Evolutionary conservation across 2,797 vertebrate species (phyloP), one percentile per base, ranked within the genome.

Genomic region (Avahi laniger): DNA sequence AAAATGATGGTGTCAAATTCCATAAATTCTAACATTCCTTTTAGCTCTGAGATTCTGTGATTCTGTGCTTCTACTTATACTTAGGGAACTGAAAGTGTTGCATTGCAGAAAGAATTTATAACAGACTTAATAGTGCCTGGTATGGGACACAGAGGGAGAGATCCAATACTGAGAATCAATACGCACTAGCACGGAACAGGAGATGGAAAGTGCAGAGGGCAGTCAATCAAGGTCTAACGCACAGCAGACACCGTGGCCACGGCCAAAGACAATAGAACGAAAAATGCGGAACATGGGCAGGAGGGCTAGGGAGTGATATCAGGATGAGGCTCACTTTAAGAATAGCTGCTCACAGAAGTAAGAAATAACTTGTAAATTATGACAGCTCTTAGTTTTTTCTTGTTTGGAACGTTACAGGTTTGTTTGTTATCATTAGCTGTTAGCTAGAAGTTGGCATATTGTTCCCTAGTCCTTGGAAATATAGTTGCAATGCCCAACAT

Each of bases 101-200:
- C 67, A 54, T 30, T 75, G 50, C 83, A 24, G 91, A 81, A 91
- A 67, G 75, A 96, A 90, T 96, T 67, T 95, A 95, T 97, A 95
- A 67, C 38, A 79, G 65, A 82, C 69, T 92, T 96, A 79, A 82
- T 61, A 96, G 83, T 69, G 61, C 75, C 93, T 93, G 65, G 67
- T 89, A 48, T 2, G 38, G 65, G 24, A 46, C 76, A 83, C 33
- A 38, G 43, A 86, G 70, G 82, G 83, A 91, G 83, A 81, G 92
- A 50, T 92, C 92, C 96, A 95, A 59, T 92, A 81, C 30, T 69
- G 89, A 89, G 83, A 90, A 96, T 96, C 96, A 93, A 95, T 97
- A 96, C 1, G 0, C 30, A 61, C 48, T 87, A 87, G 43, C 89
- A 81, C 24, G 91, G 75, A 89, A 57, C 28, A 82, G 52, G 38